These are phyloP conservation scores for Oreocharis arfaki DNA, from an alignment of 2,113 vertebrate genomes.

Conservation along the genomic window DNA sequence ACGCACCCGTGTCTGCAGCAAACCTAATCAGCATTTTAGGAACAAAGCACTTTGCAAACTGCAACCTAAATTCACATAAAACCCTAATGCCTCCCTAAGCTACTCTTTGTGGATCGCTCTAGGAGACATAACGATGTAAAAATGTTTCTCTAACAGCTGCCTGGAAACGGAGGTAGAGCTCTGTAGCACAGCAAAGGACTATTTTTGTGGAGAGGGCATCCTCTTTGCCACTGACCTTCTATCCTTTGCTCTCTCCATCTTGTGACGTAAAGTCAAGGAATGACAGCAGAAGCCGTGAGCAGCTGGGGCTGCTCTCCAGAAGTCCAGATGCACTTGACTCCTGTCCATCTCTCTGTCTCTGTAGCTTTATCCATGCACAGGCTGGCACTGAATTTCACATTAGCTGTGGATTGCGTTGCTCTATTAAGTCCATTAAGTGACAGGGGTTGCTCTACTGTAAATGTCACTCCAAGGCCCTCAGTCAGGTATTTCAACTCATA, in stretches of 20 bases:
- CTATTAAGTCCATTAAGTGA: not conserved
- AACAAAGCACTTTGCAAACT: not conserved
- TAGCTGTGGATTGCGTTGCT: not conserved
- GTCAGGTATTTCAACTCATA: not conserved
- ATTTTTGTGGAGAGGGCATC: not conserved
- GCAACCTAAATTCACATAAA: slow-evolving; percentile 43
- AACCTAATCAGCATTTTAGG: not conserved
- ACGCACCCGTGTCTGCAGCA: not conserved
- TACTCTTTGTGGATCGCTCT: not conserved
- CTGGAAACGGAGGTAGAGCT: not conserved
- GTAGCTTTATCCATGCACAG: not conserved
- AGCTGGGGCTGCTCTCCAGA: not conserved
- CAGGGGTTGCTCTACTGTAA: not conserved
- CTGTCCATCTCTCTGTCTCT: slow-evolving; percentile 15
- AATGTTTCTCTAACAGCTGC: slow-evolving; percentile 28
- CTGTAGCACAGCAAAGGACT: not conserved
- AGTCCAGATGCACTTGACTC: slow-evolving; percentile 21
- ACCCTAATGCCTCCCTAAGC: slow-evolving; percentile 11
- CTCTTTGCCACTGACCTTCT: not conserved
- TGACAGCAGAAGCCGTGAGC: not conserved
- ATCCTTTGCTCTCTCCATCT: not conserved
- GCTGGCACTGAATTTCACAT: not conserved
- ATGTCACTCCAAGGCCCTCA: not conserved
- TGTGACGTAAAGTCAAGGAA: not conserved
- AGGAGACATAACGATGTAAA: not conserved